These are phyloP conservation scores for Laspeyria flexula DNA, from an alignment of 2,888 invertebrate genomes.

Conservation along the genomic window DNA sequence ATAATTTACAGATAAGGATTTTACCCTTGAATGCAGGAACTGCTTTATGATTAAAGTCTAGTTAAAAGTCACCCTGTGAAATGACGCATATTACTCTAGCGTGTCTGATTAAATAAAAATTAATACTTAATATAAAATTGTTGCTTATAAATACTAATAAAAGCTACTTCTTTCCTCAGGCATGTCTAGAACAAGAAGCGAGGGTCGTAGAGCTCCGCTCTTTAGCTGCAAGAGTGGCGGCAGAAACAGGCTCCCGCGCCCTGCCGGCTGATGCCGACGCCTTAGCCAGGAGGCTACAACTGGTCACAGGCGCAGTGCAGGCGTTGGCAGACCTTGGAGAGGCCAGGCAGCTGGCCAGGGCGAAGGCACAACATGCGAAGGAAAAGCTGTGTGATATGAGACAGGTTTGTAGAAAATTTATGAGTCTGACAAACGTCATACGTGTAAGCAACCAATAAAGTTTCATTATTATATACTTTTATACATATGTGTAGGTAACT, in stretches of 20 bases:
- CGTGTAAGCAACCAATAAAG: too few species aligned
- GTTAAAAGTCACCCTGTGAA: slow-evolving; percentile 15
- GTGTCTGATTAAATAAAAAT: neutral
- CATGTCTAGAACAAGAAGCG: slow-evolving; percentile 91
- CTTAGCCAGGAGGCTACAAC: slow-evolving; percentile 90
- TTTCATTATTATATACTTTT: too few species aligned
- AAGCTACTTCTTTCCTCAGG: slow-evolving; percentile 74
- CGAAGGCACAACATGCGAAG: slow-evolving; percentile 87
- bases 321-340: slow-evolving; percentile 92
- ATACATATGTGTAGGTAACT: too few species aligned
- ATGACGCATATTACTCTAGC: slow-evolving; percentile 25
- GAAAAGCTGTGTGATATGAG: slow-evolving; percentile 90
- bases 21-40: too few species aligned
- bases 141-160: neutral
- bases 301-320: slow-evolving; percentile 91
- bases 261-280: slow-evolving; percentile 92
- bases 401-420: slow-evolving; percentile 85
- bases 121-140: neutral
- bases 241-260: slow-evolving; percentile 91
- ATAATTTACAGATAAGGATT: too few species aligned
- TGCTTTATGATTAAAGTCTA: too few species aligned
- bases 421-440: too few species aligned
- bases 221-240: slow-evolving; percentile 91
- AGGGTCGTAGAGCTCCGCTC: slow-evolving; percentile 91
- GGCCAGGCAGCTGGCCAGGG: slow-evolving; percentile 86